Conservation (phyloP, 2,113 vertebrate genomes). For the Sterna hirundo region DNA sequence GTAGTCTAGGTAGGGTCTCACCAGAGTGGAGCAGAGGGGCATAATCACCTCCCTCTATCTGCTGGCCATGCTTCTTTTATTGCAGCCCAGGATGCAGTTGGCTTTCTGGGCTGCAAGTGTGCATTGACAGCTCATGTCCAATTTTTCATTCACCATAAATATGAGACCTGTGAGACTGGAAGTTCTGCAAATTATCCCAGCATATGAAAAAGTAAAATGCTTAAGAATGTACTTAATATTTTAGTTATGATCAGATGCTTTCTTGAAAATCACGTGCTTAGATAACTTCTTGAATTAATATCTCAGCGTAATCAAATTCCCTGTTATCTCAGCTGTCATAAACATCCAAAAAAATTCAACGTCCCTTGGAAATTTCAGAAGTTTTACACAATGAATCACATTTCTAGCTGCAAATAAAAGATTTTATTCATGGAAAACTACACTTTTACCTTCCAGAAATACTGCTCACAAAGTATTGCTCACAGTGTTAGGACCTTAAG, state of each 20-base stretch:
- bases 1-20: background rate
- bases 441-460: background rate
- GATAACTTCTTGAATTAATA: background rate
- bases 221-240: background rate
- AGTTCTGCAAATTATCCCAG: background rate
- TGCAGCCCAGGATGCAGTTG: background rate
- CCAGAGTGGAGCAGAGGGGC: fast-evolving
- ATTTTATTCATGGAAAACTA: background rate
- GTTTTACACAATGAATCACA: background rate
- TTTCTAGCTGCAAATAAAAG: background rate
- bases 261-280: background rate
- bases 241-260: background rate
- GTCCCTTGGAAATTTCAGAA: background rate
- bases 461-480: background rate
- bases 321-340: background rate
- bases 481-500: background rate
- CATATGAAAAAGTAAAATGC: background rate
- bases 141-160: background rate
- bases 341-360: background rate
- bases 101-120: fast-evolving
- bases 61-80: fast-evolving
- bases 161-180: background rate
- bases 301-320: background rate
- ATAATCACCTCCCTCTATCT: background rate
- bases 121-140: fast-evolving